Base-by-base conservation (phyloP, 2,797 vertebrate species). In the Lacerta viridis region DNA sequence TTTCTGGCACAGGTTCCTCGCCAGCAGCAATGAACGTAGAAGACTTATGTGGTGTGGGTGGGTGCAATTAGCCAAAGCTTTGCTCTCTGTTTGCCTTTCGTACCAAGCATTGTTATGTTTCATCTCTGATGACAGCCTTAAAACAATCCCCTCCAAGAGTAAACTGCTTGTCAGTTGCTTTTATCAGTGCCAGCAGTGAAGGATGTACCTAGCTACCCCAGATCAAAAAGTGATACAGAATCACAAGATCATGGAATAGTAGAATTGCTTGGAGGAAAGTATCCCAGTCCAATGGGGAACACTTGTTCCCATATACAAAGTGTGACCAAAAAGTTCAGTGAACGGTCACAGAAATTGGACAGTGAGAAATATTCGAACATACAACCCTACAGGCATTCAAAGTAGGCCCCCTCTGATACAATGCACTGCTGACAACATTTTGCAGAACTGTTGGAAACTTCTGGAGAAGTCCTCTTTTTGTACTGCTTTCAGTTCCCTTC, bases 141-240 rank as follows among this genome's bases (percentile, higher is more conserved):
- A 94, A 94, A 92, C 84, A 91, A 64, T 76, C 87, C 78, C 88
- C 55, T 74, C 90, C 43, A 59, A 88, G 78, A 94, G 85, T 79
- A 85, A 83, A 92, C 91, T 92, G 92, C n/a, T 91, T 90, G 80
- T 92, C 91, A 93, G 89, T 92, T 88, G 84, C 89, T 95, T 92
- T 92, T 91, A 91, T 88, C 88, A 92, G 83, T 59, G 71, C 29
- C 66, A 33, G 86, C 89, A 89, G 93, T 91, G 83, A 96, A 33
- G 66, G 90, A 94, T 87, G 89, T n/a, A 92, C 50, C 90, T 91
- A 87, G 94, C 89, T 90, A 93, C 90, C 55, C 88, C 18, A 88
- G 93, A 89, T 66, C 82, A 87, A 89, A 92, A 93, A 77, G 10
- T 50, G 85, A 84, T 13, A 13, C 8, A 17, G 20, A 64, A 41